Evolutionary conservation across 2,888 invertebrate genomes (phyloP).

Genomic region (Panopea generosa): DNA sequence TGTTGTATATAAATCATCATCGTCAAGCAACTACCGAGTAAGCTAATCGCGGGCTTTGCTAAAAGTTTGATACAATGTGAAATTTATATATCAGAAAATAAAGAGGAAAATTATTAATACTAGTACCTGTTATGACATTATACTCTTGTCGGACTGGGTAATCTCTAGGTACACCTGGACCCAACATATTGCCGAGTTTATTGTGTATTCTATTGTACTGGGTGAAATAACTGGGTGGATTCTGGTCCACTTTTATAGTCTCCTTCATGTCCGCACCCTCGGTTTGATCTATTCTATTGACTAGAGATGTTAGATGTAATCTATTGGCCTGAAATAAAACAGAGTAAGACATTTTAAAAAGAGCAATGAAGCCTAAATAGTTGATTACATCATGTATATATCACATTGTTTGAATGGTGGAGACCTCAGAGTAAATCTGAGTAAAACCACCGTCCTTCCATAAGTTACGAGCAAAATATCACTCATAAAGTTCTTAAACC

Average conservation of each 20-base stretch:
- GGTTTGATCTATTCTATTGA: slow-evolving; percentile 77
- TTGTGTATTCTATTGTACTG: slow-evolving; percentile 82
- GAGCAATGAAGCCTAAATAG: too few species aligned
- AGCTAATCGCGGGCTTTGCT: too few species aligned
- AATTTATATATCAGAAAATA: too few species aligned
- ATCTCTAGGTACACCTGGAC: slow-evolving; percentile 77
- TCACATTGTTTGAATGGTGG: not conserved
- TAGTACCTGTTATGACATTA: slow-evolving; percentile 83
- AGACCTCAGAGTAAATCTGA: too few species aligned
- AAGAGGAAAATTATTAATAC: too few species aligned
- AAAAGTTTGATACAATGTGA: too few species aligned
- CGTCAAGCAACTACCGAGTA: too few species aligned
- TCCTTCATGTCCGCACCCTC: slow-evolving; percentile 76
- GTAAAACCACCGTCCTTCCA: too few species aligned
- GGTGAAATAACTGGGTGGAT: slow-evolving; percentile 77
- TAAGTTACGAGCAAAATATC: too few species aligned
- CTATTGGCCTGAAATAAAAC: slow-evolving; percentile 75
- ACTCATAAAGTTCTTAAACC: too few species aligned
- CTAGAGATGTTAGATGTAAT: slow-evolving; percentile 75
- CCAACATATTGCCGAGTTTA: slow-evolving; percentile 79
- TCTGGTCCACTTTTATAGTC: slow-evolving; percentile 66
- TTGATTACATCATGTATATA: not conserved
- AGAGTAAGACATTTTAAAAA: slow-evolving; percentile 7
- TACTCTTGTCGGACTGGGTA: slow-evolving; percentile 76
- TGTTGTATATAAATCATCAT: too few species aligned